Evolutionary conservation across 2,888 invertebrate genomes (phyloP).

Genomic region (Boloria euphrosyne): DNA sequence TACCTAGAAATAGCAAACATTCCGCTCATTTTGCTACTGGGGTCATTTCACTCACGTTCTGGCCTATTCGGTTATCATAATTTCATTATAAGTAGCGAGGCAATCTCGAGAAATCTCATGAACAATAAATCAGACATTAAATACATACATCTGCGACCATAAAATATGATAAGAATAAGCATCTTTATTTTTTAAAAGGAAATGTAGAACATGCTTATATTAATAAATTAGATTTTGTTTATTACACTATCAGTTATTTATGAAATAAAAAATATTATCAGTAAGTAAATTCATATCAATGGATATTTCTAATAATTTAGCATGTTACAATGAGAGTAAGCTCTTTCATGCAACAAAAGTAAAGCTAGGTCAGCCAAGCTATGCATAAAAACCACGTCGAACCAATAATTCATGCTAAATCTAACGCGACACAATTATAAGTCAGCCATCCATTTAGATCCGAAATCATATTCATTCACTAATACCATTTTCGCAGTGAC

Average conservation of each 20-base stretch:
- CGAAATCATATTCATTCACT: conserved; percentile 79
- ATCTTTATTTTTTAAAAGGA: too few species aligned
- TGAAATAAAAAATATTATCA: background rate
- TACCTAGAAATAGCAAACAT: conserved; percentile 79
- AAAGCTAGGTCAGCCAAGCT: conserved; percentile 33
- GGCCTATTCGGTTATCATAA: conserved; percentile 74
- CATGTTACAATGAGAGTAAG: background rate
- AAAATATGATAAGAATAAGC: too few species aligned
- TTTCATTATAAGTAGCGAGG: conserved; percentile 50
- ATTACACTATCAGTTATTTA: background rate
- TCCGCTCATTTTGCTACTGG: conserved; percentile 51
- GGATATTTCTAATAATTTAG: background rate
- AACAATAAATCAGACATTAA: conserved; percentile 13
- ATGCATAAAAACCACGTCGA: conserved; percentile 67
- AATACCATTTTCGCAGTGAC: conserved; percentile 79
- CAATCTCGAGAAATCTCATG: conserved; percentile 31
- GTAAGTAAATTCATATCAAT: background rate
- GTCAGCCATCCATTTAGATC: conserved; percentile 78
- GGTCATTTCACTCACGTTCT: conserved; percentile 70
- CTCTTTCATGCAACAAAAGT: conserved; percentile 18
- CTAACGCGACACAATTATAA: conserved; percentile 79
- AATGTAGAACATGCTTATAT: background rate
- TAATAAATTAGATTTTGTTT: background rate
- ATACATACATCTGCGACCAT: background rate
- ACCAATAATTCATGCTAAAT: conserved; percentile 82